These are phyloP conservation scores for Artibeus lituratus DNA, from an alignment of 2,797 vertebrate species.

Conservation along the genomic window DNA sequence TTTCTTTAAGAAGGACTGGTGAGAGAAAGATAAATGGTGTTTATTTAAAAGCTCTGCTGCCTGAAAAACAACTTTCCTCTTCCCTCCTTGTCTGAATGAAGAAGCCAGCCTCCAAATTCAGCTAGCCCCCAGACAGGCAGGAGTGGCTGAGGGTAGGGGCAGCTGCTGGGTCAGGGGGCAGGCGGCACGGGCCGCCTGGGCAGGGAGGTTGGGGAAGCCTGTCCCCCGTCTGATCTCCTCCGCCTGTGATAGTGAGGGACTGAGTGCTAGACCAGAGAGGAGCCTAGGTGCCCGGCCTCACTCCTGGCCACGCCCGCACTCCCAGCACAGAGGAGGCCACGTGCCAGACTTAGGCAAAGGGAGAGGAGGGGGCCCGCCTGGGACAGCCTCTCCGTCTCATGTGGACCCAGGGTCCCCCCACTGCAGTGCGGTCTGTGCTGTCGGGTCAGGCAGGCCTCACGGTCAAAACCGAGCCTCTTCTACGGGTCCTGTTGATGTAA, in stretches of 20 bases:
- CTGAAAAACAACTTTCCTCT: conserved; percentile 50
- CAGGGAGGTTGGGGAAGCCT: too few species aligned
- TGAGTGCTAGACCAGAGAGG: neutral
- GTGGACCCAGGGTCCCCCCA: neutral
- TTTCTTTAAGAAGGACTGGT: conserved; percentile 10
- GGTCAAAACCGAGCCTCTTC: neutral
- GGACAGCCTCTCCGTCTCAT: neutral
- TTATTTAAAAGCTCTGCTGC: conserved; percentile 70
- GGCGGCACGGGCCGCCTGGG: neutral
- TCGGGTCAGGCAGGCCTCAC: neutral
- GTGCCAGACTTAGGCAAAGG: neutral
- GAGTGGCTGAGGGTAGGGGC: neutral
- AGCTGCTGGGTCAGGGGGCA: neutral
- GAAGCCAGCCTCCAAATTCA: conserved; percentile 10
- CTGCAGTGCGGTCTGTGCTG: neutral
- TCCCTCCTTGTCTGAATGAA: conserved; percentile 52
- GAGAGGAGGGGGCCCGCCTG: neutral
- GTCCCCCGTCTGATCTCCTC: neutral
- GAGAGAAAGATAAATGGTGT: conserved; percentile 34
- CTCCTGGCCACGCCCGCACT: neutral
- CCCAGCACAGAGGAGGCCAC: neutral
- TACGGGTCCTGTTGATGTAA: too few species aligned
- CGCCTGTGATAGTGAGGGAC: neutral
- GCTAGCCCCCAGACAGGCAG: neutral
- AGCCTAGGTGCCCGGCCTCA: neutral